Percentiles rank a stretch among this genome's conserved stretches.
Conservation (phyloP, 2,797 vertebrate species). For the Carduelis carduelis region DNA sequence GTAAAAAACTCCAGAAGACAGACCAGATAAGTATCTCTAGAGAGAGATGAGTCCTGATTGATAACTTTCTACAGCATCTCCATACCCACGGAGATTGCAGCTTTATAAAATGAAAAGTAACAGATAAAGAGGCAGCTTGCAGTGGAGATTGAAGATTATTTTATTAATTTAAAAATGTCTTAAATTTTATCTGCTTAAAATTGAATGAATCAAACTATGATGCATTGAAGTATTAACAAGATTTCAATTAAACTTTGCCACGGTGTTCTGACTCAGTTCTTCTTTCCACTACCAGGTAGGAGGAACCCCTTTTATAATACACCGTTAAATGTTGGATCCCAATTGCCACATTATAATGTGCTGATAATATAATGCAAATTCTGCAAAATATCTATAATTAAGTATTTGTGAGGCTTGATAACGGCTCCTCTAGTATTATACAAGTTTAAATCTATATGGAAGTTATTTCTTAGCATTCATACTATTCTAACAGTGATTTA, state of each 20-base stretch:
- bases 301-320: not conserved
- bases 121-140: constrained; percentile 23
- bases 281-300: not conserved
- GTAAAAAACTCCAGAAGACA: not conserved
- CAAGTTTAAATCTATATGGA: not conserved
- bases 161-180: constrained; percentile 63
- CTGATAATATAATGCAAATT: constrained; percentile 11
- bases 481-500: not conserved
- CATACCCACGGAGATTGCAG: not conserved
- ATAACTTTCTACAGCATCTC: not conserved
- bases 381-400: constrained; percentile 18
- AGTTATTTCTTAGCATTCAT: constrained; percentile 20
- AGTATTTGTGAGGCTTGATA: not conserved
- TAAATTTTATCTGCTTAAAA: constrained; percentile 46
- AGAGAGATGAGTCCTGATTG: not conserved
- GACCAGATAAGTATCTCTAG: constrained; percentile 13
- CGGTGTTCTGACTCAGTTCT: not conserved
- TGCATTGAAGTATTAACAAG: constrained; percentile 49
- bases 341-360: not conserved
- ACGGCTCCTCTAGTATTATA: not conserved
- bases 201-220: not conserved
- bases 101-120: constrained; percentile 12
- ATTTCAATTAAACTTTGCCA: constrained; percentile 43
- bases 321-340: not conserved
- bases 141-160: constrained; percentile 45